These are phyloP conservation scores for Nasua narica DNA, from an alignment of 2,797 vertebrate species.

Conservation along the genomic window DNA sequence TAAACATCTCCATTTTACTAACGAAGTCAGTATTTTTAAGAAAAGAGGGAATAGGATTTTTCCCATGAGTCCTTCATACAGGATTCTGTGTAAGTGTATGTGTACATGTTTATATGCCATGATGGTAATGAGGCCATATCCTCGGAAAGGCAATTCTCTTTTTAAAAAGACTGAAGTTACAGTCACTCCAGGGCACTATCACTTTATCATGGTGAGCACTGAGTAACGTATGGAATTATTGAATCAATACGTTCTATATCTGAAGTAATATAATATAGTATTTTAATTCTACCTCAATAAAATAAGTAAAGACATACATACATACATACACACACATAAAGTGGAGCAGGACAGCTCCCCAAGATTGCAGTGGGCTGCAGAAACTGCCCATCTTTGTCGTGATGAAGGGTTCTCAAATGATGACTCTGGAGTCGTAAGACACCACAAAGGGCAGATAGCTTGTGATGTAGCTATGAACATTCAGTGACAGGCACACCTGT, in stretches of 20 bases:
- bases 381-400: not conserved
- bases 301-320: not conserved
- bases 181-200: not conserved
- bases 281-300: not conserved
- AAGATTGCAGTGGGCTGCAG: not conserved
- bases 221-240: not conserved
- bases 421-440: not conserved
- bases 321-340: not conserved
- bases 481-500: not conserved
- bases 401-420: not conserved
- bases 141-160: not conserved
- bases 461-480: rapidly evolving
- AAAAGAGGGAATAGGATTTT: not conserved
- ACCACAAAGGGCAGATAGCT: not conserved
- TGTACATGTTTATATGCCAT: not conserved
- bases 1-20: conserved; percentile 58
- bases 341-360: not conserved
- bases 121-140: not conserved
- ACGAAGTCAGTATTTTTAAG: conserved; percentile 31
- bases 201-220: not conserved
- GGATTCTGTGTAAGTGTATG: not conserved
- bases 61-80: not conserved
- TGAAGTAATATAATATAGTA: not conserved
- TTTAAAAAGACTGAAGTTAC: not conserved
- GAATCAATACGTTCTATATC: not conserved